Evolutionary conservation across 2,113 vertebrate species (phyloP), one percentile per base, ranked within the genome.

Genomic region (Hemicordylus capensis): DNA sequence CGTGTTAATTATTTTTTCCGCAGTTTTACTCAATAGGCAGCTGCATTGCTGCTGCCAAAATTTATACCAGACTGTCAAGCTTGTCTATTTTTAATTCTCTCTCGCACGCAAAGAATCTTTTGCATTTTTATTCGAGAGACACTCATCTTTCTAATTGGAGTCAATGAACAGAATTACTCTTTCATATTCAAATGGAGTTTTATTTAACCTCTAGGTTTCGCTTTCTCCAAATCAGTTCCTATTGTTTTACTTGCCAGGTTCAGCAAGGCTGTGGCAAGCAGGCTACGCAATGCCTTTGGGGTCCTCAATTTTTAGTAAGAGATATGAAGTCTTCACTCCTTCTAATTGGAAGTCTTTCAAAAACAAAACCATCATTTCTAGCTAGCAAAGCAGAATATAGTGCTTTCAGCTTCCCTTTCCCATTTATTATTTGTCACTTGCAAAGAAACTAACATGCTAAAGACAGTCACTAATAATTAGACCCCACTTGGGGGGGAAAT

Each of bases 311-410:
- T 91, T 94, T 86, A 81, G 66, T 56, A 83, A 44, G 66, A 54
- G 70, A 44, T 34, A 58, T 70, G 34, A 83, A 87, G 87, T 26
- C 42, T 86, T n/a, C n/a, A 46, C n/a, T 67, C 20, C 83, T 85
- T 69, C 74, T 81, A 89, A 87, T 66, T 22, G 15, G 19, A 61
- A 28, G 26, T 61, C 34, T 72, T 90, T 84, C 70, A 10, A 88
- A 91, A 93, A 91, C 87, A 66, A 91, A 67, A 73, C 11, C 7
- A 17, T 74, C 34, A 46, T 76, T 88, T 92, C 73, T 90, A 83
- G 76, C 39, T 87, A 0, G 0, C 20, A 90, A 15, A 31, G 24
- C 73, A 20, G 88, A 88, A 89, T 0, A 39, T 82, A 39, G 61
- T 93, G 81, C 54, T 51, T 42, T 83, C 69, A 81, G 63, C n/a